Evolutionary conservation across 2,797 vertebrate species (phyloP).

Genomic region (Halcyon chelicuti): DNA sequence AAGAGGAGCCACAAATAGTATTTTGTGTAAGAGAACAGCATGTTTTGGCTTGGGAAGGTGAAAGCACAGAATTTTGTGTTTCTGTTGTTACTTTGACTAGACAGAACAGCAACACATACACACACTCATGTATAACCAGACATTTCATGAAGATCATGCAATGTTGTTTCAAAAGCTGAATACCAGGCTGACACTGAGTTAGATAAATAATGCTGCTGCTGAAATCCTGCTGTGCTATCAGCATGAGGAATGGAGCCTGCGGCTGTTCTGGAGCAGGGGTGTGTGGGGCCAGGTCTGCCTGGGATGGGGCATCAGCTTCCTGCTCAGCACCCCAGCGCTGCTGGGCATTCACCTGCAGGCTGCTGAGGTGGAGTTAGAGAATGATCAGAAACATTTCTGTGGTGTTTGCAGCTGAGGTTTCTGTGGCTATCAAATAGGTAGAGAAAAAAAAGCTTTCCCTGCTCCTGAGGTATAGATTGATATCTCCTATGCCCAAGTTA

Average conservation of each 20-base stretch:
- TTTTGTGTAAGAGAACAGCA: neutral
- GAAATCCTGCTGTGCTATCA: neutral
- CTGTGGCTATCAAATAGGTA: neutral
- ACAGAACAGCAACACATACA: neutral
- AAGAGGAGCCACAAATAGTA: neutral
- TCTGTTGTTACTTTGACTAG: neutral
- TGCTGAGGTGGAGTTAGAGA: neutral
- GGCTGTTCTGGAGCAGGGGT: neutral
- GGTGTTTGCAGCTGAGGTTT: neutral
- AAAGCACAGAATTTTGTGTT: neutral
- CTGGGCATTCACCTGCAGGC: neutral
- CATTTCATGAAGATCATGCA: neutral
- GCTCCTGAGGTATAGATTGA: neutral
- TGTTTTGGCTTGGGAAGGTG: neutral
- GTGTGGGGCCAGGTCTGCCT: neutral
- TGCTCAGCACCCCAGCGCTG: accelerated
- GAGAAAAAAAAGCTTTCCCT: neutral
- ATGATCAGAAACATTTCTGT: neutral
- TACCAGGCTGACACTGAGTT: neutral
- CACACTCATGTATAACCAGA: neutral
- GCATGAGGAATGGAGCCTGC: neutral
- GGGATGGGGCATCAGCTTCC: neutral
- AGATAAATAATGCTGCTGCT: neutral
- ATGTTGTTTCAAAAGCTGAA: neutral
- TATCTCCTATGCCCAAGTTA: neutral